Evolutionary conservation across 2,113 vertebrate genomes (phyloP), one percentile per base, ranked within the genome.

Genomic region (Rostratula benghalensis): DNA sequence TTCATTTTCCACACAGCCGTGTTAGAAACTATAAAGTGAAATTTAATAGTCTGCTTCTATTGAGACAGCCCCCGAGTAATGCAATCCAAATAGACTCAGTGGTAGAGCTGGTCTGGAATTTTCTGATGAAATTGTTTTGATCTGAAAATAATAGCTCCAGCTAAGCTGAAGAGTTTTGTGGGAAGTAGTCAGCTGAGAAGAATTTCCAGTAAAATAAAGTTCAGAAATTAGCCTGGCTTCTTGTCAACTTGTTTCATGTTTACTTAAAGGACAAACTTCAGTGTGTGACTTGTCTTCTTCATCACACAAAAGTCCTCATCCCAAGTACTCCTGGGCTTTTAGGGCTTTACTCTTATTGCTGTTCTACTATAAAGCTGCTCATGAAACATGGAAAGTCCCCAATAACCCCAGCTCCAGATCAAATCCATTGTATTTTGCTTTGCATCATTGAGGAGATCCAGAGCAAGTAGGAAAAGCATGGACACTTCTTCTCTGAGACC

Each of bases 101-200:
- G 86, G 80, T 75, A 94, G 76, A 92, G 27, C 16, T 89, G 21
- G 18, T 89, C 86, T 83, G 90, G 83, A 77, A 93, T 77, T 41
- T 90, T 93, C 78, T 92, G 79, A 79, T 93, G 25, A 93, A 93
- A 88, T 41, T 9, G 41, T 90, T 94, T 89, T 86, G 33, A 92
- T 95, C 83, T 93, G 88, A 86, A 94, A 93, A 68, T 41, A 78
- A 90, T 30, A 88, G 75, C 16, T 96, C 63, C 68, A 83, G 30
- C 57, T 88, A 92, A 92, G 43, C 30, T 28, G 46, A 94, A 88
- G 50, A 69, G 9, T 74, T 94, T 50, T 90, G 75, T 74, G n/a
- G 61, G 76, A 93, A 95, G 45, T 33, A 89, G 92, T 90, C 61
- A 93, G 65, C 45, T 80, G n/a, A 90, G 79, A 93, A 77, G 67